Percentiles rank a stretch among this genome's conserved stretches.
Conservation (phyloP, 2,113 vertebrate species). For the Sphaerodactylus townsendi region DNA sequence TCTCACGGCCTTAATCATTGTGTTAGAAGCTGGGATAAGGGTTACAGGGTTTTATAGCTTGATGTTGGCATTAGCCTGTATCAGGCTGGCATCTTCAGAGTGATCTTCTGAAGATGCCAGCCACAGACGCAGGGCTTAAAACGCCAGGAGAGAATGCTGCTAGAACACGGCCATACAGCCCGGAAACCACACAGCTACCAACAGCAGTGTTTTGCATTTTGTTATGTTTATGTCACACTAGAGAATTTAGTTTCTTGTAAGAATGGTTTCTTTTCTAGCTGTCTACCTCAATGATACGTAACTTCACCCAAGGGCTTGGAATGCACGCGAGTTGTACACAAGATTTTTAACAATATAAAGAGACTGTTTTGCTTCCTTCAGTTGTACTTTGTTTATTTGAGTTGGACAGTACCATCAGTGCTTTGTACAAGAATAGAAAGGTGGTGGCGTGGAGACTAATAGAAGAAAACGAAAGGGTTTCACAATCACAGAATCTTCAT, state of each 20-base stretch:
- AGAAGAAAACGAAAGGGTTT: background rate
- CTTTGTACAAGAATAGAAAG: background rate
- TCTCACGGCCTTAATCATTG: no score
- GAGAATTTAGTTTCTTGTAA: background rate
- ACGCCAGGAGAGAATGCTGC: no score
- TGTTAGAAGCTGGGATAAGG: no score
- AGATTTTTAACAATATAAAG: background rate
- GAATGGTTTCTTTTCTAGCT: background rate
- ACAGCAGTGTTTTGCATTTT: background rate
- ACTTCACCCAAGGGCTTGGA: background rate
- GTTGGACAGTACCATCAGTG: fast-evolving
- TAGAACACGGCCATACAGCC: no score
- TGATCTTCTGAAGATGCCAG: no score
- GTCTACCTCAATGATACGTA: background rate
- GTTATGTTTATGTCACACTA: background rate
- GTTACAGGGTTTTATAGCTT: no score
- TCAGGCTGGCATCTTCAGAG: no score
- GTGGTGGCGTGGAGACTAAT: background rate
- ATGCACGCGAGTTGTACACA: background rate
- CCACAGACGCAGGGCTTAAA: no score
- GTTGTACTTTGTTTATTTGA: background rate
- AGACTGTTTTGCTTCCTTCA: background rate
- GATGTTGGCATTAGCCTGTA: no score
- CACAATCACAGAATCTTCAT: background rate
- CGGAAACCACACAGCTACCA: no score